Evolutionary conservation across 2,797 vertebrate genomes (phyloP).

Genomic region (Zenarchopterus dispar): DNA sequence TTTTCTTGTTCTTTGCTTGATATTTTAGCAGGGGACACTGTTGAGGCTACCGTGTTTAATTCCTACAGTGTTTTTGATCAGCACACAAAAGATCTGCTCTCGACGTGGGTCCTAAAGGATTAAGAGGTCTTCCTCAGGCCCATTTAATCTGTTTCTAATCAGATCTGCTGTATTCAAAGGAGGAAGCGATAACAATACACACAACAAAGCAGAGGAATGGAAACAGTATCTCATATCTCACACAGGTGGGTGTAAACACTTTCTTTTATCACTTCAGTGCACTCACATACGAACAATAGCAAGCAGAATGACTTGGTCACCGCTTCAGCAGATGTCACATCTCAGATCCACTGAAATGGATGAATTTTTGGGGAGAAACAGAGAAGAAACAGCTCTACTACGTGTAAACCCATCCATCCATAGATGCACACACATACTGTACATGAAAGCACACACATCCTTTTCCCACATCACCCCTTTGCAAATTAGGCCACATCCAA

Average conservation of each 20-base stretch:
- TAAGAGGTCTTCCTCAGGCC: constrained; percentile 54
- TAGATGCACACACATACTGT: constrained; percentile 1
- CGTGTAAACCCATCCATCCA: background rate
- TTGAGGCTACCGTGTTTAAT: constrained; percentile 23
- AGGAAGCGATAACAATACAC: constrained; percentile 38
- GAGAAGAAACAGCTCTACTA: too few species aligned
- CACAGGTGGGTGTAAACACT: constrained; percentile 40
- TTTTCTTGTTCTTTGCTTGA: background rate
- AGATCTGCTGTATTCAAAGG: constrained; percentile 58
- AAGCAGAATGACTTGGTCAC: constrained; percentile 3
- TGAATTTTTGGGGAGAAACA: background rate
- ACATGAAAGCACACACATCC: background rate
- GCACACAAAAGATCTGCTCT: constrained; percentile 46
- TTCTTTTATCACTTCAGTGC: constrained; percentile 4
- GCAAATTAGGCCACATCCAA: constrained; percentile 26
- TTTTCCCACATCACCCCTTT: constrained; percentile 14
- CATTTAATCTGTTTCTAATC: constrained; percentile 56
- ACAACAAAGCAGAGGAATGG: constrained; percentile 27
- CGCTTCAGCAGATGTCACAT: constrained; percentile 16
- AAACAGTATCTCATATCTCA: constrained; percentile 31
- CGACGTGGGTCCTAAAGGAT: constrained; percentile 41
- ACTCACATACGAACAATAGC: constrained; percentile 3
- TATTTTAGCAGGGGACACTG: background rate
- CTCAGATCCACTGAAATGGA: background rate
- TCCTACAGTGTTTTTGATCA: constrained; percentile 44